Conservation (phyloP, 1,140 invertebrate species). For the Philopotamus ludificatus region DNA sequence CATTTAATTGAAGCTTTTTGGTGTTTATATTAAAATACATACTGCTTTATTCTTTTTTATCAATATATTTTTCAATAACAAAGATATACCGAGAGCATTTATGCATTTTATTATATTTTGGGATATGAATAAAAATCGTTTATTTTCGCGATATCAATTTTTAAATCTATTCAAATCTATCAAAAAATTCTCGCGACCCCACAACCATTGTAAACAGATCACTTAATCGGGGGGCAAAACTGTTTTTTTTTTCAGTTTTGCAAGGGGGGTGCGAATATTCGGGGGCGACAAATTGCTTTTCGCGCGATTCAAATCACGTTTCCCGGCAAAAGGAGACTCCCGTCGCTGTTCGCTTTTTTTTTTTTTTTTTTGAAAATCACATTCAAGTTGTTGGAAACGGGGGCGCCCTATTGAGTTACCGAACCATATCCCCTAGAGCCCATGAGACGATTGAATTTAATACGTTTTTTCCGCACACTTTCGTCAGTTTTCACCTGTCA, state of each 20-base stretch:
- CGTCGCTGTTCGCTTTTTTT: slow-evolving; percentile 6
- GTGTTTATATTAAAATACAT: too few species aligned
- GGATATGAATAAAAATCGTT: too few species aligned
- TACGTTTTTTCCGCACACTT: slow-evolving; percentile 30
- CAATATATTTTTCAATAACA: too few species aligned
- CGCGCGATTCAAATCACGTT: slow-evolving; percentile 39
- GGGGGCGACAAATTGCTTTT: slow-evolving; percentile 32
- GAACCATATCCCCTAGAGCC: slow-evolving; percentile 17
- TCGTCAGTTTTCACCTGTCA: slow-evolving; percentile 11
- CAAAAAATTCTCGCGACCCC: too few species aligned
- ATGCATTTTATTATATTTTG: too few species aligned
- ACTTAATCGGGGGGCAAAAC: slow-evolving; percentile 20
- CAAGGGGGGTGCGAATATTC: not conserved
- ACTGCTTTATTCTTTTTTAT: too few species aligned
- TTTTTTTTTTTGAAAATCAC: slow-evolving; percentile 33
- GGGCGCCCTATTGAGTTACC: slow-evolving; percentile 38
- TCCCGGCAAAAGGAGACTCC: slow-evolving; percentile 2
- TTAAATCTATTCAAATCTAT: too few species aligned
- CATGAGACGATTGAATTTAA: slow-evolving; percentile 35
- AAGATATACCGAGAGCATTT: too few species aligned
- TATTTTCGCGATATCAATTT: not conserved
- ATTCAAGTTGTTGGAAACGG: slow-evolving; percentile 25
- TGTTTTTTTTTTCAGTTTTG: slow-evolving; percentile 15
- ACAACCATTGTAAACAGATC: too few species aligned
- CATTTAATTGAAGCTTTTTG: too few species aligned